A percentile compares a stretch with the other conserved stretches of the same genome.
These are phyloP conservation scores for Zygaena filipendulae DNA, from an alignment of 2,888 invertebrate genomes.

Conservation along the genomic window DNA sequence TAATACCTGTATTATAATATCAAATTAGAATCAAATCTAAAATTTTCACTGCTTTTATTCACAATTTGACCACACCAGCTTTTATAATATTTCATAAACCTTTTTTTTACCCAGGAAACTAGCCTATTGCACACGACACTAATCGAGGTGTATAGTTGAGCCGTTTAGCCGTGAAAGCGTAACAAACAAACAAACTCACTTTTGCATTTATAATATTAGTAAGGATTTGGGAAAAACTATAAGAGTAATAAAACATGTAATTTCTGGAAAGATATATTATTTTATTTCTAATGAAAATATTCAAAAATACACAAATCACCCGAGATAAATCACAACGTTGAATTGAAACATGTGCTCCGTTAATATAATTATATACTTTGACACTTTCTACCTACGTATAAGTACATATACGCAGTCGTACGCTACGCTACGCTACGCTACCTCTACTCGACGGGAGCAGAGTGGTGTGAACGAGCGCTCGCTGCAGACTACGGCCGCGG, in stretches of 20 bases:
- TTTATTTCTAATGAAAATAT: constrained; percentile 35
- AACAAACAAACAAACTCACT: no score
- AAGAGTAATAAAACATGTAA: no score
- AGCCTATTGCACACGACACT: no score
- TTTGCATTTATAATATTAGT: no score
- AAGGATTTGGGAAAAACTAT: no score
- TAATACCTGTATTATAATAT: not conserved
- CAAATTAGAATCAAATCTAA: not conserved
- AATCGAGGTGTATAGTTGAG: no score
- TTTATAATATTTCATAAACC: no score
- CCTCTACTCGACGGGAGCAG: constrained; percentile 1
- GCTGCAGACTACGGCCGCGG: constrained; percentile 4
- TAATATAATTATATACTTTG: not conserved
- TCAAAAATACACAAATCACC: constrained; percentile 44
- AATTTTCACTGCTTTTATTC: constrained; percentile 1
- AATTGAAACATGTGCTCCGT: not conserved
- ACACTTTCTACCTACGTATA: not conserved
- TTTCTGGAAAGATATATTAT: constrained; percentile 1
- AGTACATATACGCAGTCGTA: not conserved
- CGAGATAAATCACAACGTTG: constrained; percentile 24
- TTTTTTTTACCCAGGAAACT: no score
- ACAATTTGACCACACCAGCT: no score
- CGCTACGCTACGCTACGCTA: not conserved
- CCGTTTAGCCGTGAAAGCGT: no score
- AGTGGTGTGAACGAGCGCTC: constrained; percentile 1